Evolutionary conservation across 2,888 invertebrate genomes (phyloP), one percentile per base, ranked within the genome.

Genomic region (Ochropleura plecta): DNA sequence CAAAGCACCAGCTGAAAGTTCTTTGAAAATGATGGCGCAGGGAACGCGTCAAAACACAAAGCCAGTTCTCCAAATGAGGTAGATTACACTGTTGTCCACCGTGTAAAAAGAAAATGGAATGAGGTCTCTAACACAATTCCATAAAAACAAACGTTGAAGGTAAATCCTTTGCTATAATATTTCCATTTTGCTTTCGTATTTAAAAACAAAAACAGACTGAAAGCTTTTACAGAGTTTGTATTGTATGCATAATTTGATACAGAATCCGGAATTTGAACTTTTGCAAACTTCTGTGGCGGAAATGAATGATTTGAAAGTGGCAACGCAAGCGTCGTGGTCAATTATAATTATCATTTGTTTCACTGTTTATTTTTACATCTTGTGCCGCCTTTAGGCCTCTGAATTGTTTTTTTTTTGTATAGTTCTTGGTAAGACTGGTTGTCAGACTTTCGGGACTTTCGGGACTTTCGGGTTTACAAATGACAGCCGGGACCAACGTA

Each of bases 181-280:
- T 73, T 49, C 44, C 59, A 68, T 79, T 79, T 72, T 60, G 44
- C 20, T 10, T 49, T 65, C 59, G 20, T 77, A 55, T 69, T 77
- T 67, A 65, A 65, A 60, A 51, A 73, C 14, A 51, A 79, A 68
- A 53, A 51, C 63, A 59, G 65, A 55, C 16, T 16, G 12, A 20
- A 59, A 65, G 59, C 20, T 67, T 78, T 73, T 67, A 48, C 10
- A 2, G 65, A 71, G 44, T 78, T 78, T 46, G 53, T 66, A 72
- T 66, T 66, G 55, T 49, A 62, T 62, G 20, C 49, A 49, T 66
- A 46, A 71, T 62, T 66, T 62, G 44, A 62, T 18, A 66, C 53
- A 55, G 53, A 78, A 66, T 30, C 10, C n/a, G n/a, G 51, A 64
- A 46, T 57, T 64, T 46, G 7, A 46, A 57, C 18, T 78, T 70